A percentile compares a stretch with the other conserved stretches of the same genome.
phyloP scores from a whole-genome alignment of 2,888 invertebrate species.

The Mythimna loreyi region DNA sequence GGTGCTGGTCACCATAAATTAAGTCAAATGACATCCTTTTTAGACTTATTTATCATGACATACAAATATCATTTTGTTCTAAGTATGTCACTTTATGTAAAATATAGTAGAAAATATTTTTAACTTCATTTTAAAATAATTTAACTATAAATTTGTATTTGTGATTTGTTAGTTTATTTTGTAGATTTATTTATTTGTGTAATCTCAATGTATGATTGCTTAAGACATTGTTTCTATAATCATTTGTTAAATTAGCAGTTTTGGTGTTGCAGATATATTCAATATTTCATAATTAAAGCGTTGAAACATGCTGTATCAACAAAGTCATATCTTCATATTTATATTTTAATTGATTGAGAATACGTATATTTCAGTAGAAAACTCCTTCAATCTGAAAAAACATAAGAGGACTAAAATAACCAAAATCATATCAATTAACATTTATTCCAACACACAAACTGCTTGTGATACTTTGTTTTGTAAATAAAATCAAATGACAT shows the following conservation, averaged over 20 bases:
- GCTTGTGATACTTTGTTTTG: slow-evolving; percentile 55
- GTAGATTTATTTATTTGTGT: slow-evolving; percentile 52
- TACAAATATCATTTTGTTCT: slow-evolving; percentile 28
- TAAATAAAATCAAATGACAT: slow-evolving; percentile 56
- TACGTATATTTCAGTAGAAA: too few relatives aligned
- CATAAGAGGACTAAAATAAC: not conserved
- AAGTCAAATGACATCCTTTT: slow-evolving; percentile 60
- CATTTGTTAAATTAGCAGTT: slow-evolving; percentile 20
- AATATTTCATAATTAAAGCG: not conserved
- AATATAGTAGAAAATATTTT: slow-evolving; percentile 39
- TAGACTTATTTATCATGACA: slow-evolving; percentile 60
- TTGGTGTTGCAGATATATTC: slow-evolving; percentile 16
- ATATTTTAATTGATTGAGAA: slow-evolving; percentile 3
- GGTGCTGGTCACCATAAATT: slow-evolving; percentile 75
- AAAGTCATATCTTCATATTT: too few relatives aligned
- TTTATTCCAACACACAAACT: slow-evolving; percentile 40
- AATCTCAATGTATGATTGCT: slow-evolving; percentile 43
- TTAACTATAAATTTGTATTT: slow-evolving; percentile 45
- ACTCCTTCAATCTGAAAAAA: not conserved
- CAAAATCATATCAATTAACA: slow-evolving; percentile 16
- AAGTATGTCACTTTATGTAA: slow-evolving; percentile 34
- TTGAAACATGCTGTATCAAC: not conserved
- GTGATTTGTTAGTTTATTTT: slow-evolving; percentile 56
- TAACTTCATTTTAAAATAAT: slow-evolving; percentile 40
- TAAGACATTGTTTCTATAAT: slow-evolving; percentile 30